Percentiles rank a stretch among this genome's conserved stretches.
phyloP scores from a whole-genome alignment of 2,797 vertebrate species.

The Selene dorsalis region DNA sequence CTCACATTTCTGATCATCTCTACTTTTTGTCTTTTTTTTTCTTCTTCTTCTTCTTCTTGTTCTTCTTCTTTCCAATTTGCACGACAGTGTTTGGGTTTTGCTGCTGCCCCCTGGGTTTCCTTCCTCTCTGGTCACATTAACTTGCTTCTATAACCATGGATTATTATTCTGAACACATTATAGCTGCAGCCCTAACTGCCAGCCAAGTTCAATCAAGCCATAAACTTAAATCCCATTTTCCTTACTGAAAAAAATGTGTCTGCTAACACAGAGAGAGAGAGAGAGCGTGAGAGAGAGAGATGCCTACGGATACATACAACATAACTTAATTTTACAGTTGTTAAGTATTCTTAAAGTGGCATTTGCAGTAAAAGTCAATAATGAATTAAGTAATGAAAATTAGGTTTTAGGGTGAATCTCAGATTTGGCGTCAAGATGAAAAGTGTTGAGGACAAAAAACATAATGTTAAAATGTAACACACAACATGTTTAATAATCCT shows the following conservation, averaged over 20 bases:
- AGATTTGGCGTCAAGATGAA: slow-evolving; percentile 49
- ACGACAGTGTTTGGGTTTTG: slow-evolving; percentile 3
- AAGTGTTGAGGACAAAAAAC: slow-evolving; percentile 36
- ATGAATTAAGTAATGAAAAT: slow-evolving; percentile 39
- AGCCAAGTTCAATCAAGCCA: slow-evolving; percentile 20
- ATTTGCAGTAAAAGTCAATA: slow-evolving; percentile 41
- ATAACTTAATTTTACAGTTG: slow-evolving; percentile 29
- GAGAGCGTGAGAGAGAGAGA: too few species aligned
- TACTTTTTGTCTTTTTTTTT: not conserved
- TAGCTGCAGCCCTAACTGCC: slow-evolving; percentile 33
- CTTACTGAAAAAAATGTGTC: slow-evolving; percentile 13
- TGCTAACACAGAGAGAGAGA: too few species aligned
- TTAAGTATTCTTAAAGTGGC: slow-evolving; percentile 26
- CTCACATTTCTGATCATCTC: not conserved
- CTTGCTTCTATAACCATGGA: slow-evolving; percentile 32
- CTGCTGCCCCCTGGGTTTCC: not conserved
- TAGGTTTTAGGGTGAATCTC: slow-evolving; percentile 36
- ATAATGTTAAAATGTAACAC: not conserved
- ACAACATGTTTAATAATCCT: slow-evolving; percentile 52
- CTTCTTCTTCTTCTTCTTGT: not conserved
- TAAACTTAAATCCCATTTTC: slow-evolving; percentile 44
- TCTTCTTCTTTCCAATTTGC: not conserved
- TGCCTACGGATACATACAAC: not conserved
- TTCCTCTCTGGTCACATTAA: slow-evolving; percentile 62
- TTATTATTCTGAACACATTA: slow-evolving; percentile 67